phyloP scores from a whole-genome alignment of 2,797 vertebrate species.

The Sebastes cheni region DNA sequence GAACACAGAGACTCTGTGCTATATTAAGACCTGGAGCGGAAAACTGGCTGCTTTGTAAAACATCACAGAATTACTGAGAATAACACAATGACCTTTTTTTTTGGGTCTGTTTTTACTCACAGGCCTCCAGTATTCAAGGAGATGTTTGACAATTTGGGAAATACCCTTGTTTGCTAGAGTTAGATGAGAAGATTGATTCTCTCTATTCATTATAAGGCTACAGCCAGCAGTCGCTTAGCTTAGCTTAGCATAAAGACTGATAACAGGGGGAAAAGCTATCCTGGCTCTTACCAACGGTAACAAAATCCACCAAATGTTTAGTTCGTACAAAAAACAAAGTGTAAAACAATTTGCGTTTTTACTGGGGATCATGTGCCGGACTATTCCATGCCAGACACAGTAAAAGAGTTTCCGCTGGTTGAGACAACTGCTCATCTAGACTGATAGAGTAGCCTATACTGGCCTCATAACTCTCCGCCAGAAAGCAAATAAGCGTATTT shows the following conservation, averaged over 20 bases:
- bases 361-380: no score
- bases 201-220: not conserved
- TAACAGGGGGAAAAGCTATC: not conserved
- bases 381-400: no score
- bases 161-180: not conserved
- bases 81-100: not conserved
- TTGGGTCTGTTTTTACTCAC: not conserved
- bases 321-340: no score
- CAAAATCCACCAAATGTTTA: not conserved
- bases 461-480: no score
- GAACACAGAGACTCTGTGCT: slow-evolving; percentile 26
- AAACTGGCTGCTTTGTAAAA: slow-evolving; percentile 27
- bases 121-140: not conserved
- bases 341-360: no score
- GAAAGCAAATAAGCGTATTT: no score
- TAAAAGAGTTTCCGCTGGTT: no score
- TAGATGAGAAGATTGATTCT: not conserved
- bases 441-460: no score
- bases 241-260: not conserved
- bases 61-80: not conserved
- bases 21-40: slow-evolving; percentile 46
- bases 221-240: not conserved
- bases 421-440: no score
- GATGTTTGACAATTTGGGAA: not conserved
- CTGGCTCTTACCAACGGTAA: not conserved